Conservation (phyloP, 1,140 invertebrate species). For the Apis dorsata region DNA sequence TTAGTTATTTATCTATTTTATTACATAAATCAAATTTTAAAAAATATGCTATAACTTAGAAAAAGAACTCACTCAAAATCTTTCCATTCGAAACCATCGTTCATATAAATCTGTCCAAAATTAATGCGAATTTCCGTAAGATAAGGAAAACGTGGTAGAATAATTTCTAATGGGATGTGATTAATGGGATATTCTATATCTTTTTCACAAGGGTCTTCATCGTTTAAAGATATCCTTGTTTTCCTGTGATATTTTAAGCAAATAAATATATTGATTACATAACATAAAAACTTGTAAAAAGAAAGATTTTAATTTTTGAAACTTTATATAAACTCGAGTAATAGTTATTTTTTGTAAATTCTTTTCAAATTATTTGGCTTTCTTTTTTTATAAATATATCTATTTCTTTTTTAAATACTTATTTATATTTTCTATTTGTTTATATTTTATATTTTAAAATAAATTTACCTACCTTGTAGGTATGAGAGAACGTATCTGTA, state of each 20-base stretch:
- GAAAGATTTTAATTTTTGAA: not conserved
- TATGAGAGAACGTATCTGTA: constrained; percentile 69
- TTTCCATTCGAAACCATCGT: constrained; percentile 73
- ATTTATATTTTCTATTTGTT: not conserved
- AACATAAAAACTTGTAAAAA: not conserved
- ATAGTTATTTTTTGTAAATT: not conserved
- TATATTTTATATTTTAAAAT: not conserved
- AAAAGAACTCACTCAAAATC: constrained; percentile 72
- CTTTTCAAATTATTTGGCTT: not conserved
- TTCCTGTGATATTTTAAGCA: constrained; percentile 44
- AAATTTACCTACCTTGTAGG: constrained; percentile 67
- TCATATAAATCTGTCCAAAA: constrained; percentile 74
- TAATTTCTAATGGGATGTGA: constrained; percentile 71
- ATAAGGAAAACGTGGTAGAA: constrained; percentile 65
- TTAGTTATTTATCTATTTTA: no score
- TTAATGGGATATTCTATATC: constrained; percentile 57
- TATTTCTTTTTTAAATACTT: not conserved
- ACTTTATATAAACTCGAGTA: not conserved
- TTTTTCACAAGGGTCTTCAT: constrained; percentile 34
- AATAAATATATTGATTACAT: not conserved
- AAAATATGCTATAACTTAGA: not conserved
- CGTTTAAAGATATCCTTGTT: constrained; percentile 32
- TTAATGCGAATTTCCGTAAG: constrained; percentile 70
- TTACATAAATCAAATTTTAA: not conserved
- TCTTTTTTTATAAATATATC: not conserved